Conservation (phyloP, 2,113 vertebrate genomes). For the Tiliqua scincoides region DNA sequence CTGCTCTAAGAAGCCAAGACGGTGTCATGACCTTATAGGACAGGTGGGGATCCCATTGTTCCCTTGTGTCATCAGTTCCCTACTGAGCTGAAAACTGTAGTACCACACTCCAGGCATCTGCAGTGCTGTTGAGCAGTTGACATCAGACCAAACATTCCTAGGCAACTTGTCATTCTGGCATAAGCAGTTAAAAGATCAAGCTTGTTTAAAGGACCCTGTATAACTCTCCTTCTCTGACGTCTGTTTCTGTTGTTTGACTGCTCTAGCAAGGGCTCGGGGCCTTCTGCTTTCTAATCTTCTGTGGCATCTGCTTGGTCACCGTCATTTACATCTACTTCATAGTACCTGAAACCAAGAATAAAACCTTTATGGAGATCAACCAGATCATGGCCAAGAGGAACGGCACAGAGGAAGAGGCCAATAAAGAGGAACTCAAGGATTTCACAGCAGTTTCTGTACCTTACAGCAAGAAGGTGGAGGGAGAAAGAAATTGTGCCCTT, state of each 20-base stretch:
- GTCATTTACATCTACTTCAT: conserved; percentile 84
- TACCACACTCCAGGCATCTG: not conserved
- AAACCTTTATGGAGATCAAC: conserved; percentile 91
- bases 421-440: conserved; percentile 55
- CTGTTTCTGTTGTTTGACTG: conserved; percentile 9
- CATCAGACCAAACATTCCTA: too few relatives aligned
- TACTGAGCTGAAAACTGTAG: not conserved
- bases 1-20: not conserved
- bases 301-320: conserved; percentile 81
- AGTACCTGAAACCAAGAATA: conserved; percentile 91
- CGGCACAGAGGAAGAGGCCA: conserved; percentile 57
- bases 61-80: not conserved
- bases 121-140: not conserved
- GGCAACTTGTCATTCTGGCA: not conserved
- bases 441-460: fast-evolving
- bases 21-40: too few relatives aligned
- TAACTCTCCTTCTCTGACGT: not conserved
- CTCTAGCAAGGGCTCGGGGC: conserved; percentile 82
- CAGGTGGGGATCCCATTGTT: not conserved
- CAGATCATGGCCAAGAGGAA: conserved; percentile 88
- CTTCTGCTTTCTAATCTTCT: conserved; percentile 90
- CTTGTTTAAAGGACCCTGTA: too few relatives aligned
- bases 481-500: not conserved
- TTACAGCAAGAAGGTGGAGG: fast-evolving
- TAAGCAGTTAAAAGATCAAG: not conserved